phyloP scores from a whole-genome alignment of 2,888 invertebrate genomes.

The Torymus tubicola region DNA sequence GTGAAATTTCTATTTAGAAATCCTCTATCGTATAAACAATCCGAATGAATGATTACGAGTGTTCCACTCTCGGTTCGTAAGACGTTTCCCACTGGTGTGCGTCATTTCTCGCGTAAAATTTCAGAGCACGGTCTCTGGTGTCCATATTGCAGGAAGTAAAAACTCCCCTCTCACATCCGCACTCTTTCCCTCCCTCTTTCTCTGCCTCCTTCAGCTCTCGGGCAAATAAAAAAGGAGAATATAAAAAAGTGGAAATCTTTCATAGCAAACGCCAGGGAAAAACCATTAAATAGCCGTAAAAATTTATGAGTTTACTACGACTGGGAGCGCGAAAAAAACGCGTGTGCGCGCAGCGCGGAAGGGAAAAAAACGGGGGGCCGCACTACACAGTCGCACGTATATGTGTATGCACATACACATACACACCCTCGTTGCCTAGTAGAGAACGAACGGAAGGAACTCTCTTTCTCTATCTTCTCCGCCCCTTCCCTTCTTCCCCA shows the following conservation, averaged over 20 bases:
- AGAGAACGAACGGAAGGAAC: no score
- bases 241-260: constrained; percentile 51
- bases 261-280: constrained; percentile 34
- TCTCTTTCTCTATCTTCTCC: no score
- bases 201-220: no score
- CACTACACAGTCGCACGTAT: no score
- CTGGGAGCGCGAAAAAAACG: no score
- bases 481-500: no score
- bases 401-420: no score
- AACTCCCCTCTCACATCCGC: constrained; percentile 1
- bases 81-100: no score
- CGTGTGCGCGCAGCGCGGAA: constrained; percentile 3
- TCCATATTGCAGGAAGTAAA: constrained; percentile 43
- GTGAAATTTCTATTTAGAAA: constrained; percentile 22
- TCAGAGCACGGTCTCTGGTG: neutral
- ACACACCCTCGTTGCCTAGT: no score
- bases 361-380: neutral
- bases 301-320: constrained; percentile 52
- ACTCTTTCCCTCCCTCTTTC: neutral
- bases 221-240: constrained; percentile 24
- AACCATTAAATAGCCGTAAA: constrained; percentile 52
- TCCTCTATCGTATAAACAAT: constrained; percentile 25
- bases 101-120: constrained; percentile 36
- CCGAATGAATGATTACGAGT: constrained; percentile 16
- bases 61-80: neutral